A percentile compares a stretch with the other conserved stretches of the same genome.
Conservation (phyloP, 2,888 invertebrate genomes). For the Elegia similella region DNA sequence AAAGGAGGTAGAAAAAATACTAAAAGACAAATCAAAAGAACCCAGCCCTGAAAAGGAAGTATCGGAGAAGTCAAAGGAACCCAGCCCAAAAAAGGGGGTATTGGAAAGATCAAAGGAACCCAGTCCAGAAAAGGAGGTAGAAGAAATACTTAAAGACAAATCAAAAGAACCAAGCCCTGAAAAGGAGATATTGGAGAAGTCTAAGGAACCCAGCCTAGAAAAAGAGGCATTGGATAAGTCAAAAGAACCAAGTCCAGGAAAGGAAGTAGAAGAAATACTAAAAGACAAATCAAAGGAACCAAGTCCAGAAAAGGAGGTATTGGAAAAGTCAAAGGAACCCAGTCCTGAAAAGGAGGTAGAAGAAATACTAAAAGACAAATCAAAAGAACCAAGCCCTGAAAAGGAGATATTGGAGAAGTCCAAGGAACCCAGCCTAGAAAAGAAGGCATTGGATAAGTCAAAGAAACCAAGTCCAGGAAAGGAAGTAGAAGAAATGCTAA, state of each 20-base stretch:
- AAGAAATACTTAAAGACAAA: constrained; percentile 10
- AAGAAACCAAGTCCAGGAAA: constrained; percentile 16
- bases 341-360: constrained; percentile 16
- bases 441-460: constrained; percentile 8
- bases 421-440: constrained; percentile 18
- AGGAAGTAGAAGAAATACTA: too few relatives aligned
- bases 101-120: constrained; percentile 19
- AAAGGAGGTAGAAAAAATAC: constrained; percentile 11
- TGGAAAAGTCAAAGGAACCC: constrained; percentile 12
- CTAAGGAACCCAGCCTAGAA: constrained; percentile 18
- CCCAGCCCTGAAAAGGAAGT: constrained; percentile 14
- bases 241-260: constrained; percentile 18
- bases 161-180: constrained; percentile 11
- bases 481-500: neutral
- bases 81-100: constrained; percentile 18
- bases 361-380: constrained; percentile 7
- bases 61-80: constrained; percentile 19
- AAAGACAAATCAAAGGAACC: constrained; percentile 6
- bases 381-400: neutral
- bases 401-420: neutral
- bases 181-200: constrained; percentile 12
- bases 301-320: constrained; percentile 18
- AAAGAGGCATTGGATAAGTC: constrained; percentile 11
- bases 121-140: constrained; percentile 18
- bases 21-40: constrained; percentile 17